Conservation (phyloP, 2,888 invertebrate species). For the Aricia artaxerxes region DNA sequence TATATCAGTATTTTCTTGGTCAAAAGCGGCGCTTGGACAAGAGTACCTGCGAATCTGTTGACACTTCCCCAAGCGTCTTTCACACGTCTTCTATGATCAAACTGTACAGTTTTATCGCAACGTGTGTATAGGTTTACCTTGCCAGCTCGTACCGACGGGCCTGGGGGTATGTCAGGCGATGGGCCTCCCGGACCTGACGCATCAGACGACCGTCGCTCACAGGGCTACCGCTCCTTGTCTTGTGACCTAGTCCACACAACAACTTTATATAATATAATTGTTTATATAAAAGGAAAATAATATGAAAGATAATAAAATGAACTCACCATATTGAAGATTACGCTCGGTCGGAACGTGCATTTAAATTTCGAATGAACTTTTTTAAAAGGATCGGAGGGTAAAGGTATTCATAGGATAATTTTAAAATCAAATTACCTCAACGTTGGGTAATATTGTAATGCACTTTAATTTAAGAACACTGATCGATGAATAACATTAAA, state of each 20-base stretch:
- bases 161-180: slow-evolving; percentile 57
- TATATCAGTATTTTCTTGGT: background rate
- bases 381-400: slow-evolving; percentile 14
- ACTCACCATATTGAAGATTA: slow-evolving; percentile 40
- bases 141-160: slow-evolving; percentile 53
- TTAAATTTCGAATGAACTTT: slow-evolving; percentile 13
- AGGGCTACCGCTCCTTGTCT: slow-evolving; percentile 62
- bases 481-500: slow-evolving; percentile 37
- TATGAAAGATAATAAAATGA: slow-evolving; percentile 19
- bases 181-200: slow-evolving; percentile 63
- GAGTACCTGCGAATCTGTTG: background rate
- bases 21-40: background rate
- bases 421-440: background rate
- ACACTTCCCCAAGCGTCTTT: background rate
- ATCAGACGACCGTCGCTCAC: slow-evolving; percentile 67
- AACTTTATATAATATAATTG: background rate
- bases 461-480: slow-evolving; percentile 32
- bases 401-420: slow-evolving; percentile 14
- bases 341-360: background rate
- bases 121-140: slow-evolving; percentile 47
- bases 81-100: background rate
- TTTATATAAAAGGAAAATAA: background rate
- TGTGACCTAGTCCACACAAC: slow-evolving; percentile 60
- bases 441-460: slow-evolving; percentile 24
- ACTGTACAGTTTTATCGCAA: background rate